Base-by-base conservation (phyloP, 1,140 invertebrate genomes). In the Caenorhabditis tropicalis region DNA sequence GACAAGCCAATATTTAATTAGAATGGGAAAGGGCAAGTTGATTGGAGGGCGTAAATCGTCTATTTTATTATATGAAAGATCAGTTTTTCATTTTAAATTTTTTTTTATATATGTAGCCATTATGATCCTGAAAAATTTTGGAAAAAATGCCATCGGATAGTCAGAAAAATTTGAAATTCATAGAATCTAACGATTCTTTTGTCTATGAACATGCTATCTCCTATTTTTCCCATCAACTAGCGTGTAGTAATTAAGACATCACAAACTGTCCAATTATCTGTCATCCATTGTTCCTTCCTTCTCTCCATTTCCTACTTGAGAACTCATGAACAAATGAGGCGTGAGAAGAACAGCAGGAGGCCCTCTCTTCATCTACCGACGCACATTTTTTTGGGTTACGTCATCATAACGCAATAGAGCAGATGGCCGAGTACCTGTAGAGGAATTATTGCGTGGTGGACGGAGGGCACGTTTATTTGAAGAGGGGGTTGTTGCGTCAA, bases 291-390 rank as follows among this genome's bases (percentile, higher is more conserved):
- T 43, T 9, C 65, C 43, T 39, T 2, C 15, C 12, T 74, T 74
- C 1, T 74, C 65, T 43, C 15, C 21, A 27, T n/a, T 58, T 58
- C 53, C 29, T 74, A 43, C 65, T 56, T 29, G 53, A 56, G 53
- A 56, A 56, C 53, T 56, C 53, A 56, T 56, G 65, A 74, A 74
- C 65, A 74, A 74, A 74, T 43, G 65, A 74, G 65, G 65, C 36
- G 36, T 74, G 31, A 15, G 1, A 10, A 4, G 15, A 29, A 21
- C 65, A 43, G 65, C 65, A 43, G 33, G 36, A n/a, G 65, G 65
- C 7, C 5, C 16, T 10, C 5, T 31, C 36, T 46, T 15, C n/a
- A 24, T 74, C 65, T 10, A 31, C 65, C 65, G 65, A 43, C 65
- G 33, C 36, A 2, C 29, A 16, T 43, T 21, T 21, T n/a, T 43